Percentiles rank a stretch among this genome's conserved stretches.
These are phyloP conservation scores for Drosophila willistoni DNA, from an alignment of 1,140 invertebrate genomes.

Conservation along the genomic window DNA sequence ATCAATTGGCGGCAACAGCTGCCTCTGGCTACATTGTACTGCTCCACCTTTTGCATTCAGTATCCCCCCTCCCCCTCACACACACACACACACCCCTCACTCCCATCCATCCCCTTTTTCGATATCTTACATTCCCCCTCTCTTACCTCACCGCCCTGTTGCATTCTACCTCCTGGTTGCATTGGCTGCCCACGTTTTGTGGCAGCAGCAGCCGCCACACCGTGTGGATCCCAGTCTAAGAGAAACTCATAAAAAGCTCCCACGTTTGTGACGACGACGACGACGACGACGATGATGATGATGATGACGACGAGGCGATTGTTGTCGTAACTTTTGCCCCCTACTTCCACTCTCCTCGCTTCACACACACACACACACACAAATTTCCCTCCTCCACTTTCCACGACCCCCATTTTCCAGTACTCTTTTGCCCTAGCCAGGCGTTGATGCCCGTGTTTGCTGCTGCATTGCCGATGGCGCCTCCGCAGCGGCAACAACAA, in stretches of 20 bases:
- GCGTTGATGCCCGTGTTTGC: background rate
- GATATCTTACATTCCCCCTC: background rate
- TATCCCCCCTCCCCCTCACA: background rate
- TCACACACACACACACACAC: too few species aligned
- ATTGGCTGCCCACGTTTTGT: slow-evolving; percentile 56
- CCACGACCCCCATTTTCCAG: background rate
- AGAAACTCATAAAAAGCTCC: slow-evolving; percentile 74
- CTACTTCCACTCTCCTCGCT: background rate
- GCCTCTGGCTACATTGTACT: slow-evolving; percentile 48
- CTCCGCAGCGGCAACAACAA: slow-evolving; percentile 15
- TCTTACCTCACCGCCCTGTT: background rate
- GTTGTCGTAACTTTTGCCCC: slow-evolving; percentile 63
- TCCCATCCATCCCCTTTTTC: background rate
- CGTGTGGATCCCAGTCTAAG: slow-evolving; percentile 48
- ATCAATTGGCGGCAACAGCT: slow-evolving; percentile 68
- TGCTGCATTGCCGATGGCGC: slow-evolving; percentile 49
- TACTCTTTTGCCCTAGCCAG: background rate
- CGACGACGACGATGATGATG: too few species aligned
- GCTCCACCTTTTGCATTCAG: slow-evolving; percentile 13
- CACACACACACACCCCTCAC: background rate
- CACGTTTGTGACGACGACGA: slow-evolving; percentile 56
- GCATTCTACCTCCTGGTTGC: slow-evolving; percentile 11
- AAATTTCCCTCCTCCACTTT: background rate
- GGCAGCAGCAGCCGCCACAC: slow-evolving; percentile 30
- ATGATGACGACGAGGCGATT: slow-evolving; percentile 37